Evolutionary conservation across 2,113 vertebrate species (phyloP), one percentile per base, ranked within the genome.

Genomic region (Cisticola juncidis): DNA sequence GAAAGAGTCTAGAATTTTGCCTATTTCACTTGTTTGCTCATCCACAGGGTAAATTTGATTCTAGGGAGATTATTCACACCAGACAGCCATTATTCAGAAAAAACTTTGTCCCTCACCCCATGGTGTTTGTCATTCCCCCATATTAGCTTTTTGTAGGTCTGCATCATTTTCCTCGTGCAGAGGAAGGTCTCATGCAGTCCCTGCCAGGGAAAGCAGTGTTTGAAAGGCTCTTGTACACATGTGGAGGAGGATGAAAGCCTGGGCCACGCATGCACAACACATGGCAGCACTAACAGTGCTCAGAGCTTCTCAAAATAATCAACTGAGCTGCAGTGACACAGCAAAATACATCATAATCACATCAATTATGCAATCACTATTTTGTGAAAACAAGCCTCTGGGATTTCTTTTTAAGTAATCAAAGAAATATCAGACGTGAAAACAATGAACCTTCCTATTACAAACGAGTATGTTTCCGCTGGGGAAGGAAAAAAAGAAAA

Each of bases 401-500:
- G 91, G 87, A 94, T 94, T 95, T 95, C 87, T 96, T 95, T 96
- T 94, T 94, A 92, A 88, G 95, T 96, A 96, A 96, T 96, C 95
- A 96, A 89, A 97, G 96, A 94, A 96, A 91, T 94, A 94, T 87
- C 87, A 95, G 90, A 90, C 2, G 0, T 69, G 84, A 95, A 97
- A 93, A 96, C 92, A 97, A 94, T 81, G 87, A 97, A 81, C 89
- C 86, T 88, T 94, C 93, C 92, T 85, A 81, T 93, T 91, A 86
- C 64, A 94, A 94, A 94, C 0, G 36, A 94, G 16, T 42, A 83
- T 47, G 60, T 78, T 83, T 90, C 82, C 0, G 2, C 51, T 48
- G 56, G 51, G 58, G 33, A 80, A 70, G 12, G 28, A 2, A 1
- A 11, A 28, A 38, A 54, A 51, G 50, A 42, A 18, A 11, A 36